Base-by-base conservation (phyloP, 2,113 vertebrate genomes). In the Ahaetulla prasina region DNA sequence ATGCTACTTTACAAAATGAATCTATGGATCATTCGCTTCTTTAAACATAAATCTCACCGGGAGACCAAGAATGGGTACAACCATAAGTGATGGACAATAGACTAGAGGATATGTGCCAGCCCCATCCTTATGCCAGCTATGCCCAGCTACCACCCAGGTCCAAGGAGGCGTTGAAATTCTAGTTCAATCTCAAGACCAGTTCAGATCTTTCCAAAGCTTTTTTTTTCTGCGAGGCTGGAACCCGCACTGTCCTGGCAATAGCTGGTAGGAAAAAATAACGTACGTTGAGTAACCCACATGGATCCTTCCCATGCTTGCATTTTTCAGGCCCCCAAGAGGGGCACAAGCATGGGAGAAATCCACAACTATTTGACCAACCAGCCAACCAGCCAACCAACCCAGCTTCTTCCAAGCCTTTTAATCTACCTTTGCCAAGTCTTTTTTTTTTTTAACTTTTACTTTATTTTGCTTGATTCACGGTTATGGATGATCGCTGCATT, bases 1-100 rank as follows among this genome's bases (percentile, higher is more conserved):
- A 45, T 91, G 92, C 39, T 92, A 89, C 89, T 47, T 45, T 90
- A 53, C 57, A 54, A 49, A 30, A 53, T 86, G 92, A 85, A 88
- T 94, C 89, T 53, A 87, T 90, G 12, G 39, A 27, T n/a, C 7
- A 1, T 54, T 94, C 60, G 53, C 49, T 60, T 47, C 16, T 47
- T 49, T 92, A 20, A 50, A 53, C 22, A 9, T 43, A 52, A 60
- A 85, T 11, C 14, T 43, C 27, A 25, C 12, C 23, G 4, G 25
- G 49, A 49, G 88, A 9, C 1, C 35, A 54, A 80, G 14, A 10
- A 3, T n/a, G 3, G 39, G 27, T 39, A 85, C 55, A 45, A 53
- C 53, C 60, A 50, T 50, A 3, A 74, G 4, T n/a, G 60, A 91
- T 45, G 43, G 12, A 57, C 53, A 53, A 14, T 5, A 22, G 23